These are phyloP conservation scores for Enteromius thamalakanensis DNA, from an alignment of 2,797 vertebrate species.

Conservation along the genomic window DNA sequence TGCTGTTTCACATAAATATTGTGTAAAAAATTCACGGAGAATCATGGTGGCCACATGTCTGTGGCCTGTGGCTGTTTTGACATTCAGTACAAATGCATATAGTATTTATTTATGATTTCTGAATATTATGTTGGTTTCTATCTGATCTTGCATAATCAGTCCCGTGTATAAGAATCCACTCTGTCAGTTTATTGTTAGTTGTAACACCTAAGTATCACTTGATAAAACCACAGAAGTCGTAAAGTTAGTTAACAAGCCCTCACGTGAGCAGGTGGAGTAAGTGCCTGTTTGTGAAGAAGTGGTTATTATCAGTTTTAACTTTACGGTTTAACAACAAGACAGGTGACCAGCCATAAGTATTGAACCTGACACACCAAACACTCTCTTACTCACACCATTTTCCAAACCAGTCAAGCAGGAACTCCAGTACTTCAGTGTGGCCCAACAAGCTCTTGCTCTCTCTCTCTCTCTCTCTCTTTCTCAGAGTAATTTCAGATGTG, in stretches of 20 bases:
- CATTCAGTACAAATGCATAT: neutral
- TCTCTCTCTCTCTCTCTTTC: neutral
- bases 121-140: neutral
- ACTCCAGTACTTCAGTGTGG: neutral
- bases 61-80: neutral
- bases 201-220: conserved; percentile 21
- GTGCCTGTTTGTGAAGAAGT: neutral
- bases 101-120: neutral
- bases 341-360: conserved; percentile 5
- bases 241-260: conserved; percentile 10
- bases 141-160: neutral
- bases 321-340: conserved; percentile 17
- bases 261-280: neutral
- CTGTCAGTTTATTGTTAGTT: conserved; percentile 15
- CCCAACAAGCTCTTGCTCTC: neutral
- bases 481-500: conserved; percentile 26
- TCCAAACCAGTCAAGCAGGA: conserved; percentile 37
- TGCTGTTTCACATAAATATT: neutral
- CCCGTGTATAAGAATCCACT: neutral
- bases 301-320: conserved; percentile 3
- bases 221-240: neutral
- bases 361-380: neutral
- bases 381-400: neutral
- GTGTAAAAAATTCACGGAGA: neutral
- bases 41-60: neutral